Evolutionary conservation across 2,888 invertebrate species (phyloP).

Genomic region (Temnothorax ravouxi): DNA sequence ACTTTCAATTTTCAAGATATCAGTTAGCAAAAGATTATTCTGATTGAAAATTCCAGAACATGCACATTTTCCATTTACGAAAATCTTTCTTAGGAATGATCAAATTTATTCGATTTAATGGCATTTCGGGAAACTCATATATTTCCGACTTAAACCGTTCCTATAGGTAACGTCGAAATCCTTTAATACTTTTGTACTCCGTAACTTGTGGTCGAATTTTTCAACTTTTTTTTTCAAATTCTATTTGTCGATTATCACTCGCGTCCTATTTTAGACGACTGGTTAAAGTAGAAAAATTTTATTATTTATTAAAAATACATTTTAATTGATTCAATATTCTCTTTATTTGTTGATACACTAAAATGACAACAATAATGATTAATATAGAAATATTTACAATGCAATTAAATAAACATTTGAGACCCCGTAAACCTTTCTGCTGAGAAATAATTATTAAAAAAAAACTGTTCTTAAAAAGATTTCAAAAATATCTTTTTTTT

Average conservation of each 20-base stretch:
- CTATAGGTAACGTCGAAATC: not conserved
- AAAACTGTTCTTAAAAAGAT: not conserved
- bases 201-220: not conserved
- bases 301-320: not conserved
- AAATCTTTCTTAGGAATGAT: slow-evolving; percentile 12
- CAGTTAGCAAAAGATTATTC: not conserved
- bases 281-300: not conserved
- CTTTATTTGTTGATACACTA: not conserved
- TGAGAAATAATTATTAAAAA: not conserved
- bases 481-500: not conserved
- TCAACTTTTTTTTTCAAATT: slow-evolving; percentile 15
- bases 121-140: not conserved
- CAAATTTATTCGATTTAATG: not conserved
- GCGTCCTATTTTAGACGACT: not conserved
- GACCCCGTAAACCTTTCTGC: not conserved
- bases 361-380: not conserved
- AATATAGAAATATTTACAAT: not conserved
- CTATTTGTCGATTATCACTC: not conserved
- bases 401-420: not conserved
- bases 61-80: not conserved
- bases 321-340: not conserved
- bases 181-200: slow-evolving; percentile 1
- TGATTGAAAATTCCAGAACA: not conserved
- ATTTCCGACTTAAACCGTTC: not conserved
- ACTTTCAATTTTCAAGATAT: not conserved